These are phyloP conservation scores for Coregonus sp. DNA, from an alignment of 2,797 vertebrate genomes.

Conservation along the genomic window DNA sequence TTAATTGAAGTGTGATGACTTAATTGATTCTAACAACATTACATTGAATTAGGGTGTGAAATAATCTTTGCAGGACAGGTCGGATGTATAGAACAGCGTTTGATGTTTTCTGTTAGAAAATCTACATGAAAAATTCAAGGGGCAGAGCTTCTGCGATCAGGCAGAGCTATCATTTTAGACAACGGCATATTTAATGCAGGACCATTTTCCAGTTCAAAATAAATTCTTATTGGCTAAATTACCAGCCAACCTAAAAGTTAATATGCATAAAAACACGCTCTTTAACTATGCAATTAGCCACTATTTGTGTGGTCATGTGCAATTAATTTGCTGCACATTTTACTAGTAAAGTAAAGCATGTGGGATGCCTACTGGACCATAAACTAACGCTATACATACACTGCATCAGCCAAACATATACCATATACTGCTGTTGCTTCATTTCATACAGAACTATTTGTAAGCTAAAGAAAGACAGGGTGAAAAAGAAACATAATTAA, in stretches of 20 bases:
- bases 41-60: neutral
- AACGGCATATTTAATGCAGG: conserved; percentile 22
- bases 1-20: neutral
- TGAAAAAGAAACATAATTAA: no score
- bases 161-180: conserved; percentile 25
- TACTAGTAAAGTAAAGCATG: conserved; percentile 26
- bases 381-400: neutral
- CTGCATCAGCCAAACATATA: neutral
- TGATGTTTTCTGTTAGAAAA: no score
- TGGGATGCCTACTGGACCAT: neutral
- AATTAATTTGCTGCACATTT: conserved; percentile 54
- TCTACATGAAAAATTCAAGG: conserved; percentile 16
- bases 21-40: neutral
- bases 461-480: neutral
- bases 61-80: neutral
- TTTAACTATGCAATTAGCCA: conserved; percentile 47
- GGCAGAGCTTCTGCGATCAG: conserved; percentile 10
- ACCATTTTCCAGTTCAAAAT: conserved; percentile 36
- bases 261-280: conserved; percentile 26
- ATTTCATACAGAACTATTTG: conserved; percentile 30
- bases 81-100: neutral
- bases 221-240: conserved; percentile 26
- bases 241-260: conserved; percentile 34
- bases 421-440: conserved; percentile 8
- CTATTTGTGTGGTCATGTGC: conserved; percentile 49